These are phyloP conservation scores for Ophion ellenae DNA, from an alignment of 2,888 invertebrate genomes.

Conservation along the genomic window DNA sequence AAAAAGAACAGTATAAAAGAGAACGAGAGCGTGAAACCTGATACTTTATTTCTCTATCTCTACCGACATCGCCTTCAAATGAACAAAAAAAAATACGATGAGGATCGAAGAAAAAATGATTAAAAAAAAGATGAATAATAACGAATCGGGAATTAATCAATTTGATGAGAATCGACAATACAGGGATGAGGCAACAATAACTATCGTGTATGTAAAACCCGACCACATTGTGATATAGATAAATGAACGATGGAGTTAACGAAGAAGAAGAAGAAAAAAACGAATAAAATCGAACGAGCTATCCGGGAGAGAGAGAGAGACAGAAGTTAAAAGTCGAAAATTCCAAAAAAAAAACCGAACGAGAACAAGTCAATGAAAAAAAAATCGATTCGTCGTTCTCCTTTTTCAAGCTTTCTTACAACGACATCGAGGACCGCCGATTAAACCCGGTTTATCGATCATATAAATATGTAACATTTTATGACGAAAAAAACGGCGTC, in stretches of 20 bases:
- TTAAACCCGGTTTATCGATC: conserved; percentile 54
- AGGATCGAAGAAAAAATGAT: conserved; percentile 53
- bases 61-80: conserved; percentile 83
- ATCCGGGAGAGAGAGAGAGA: conserved; percentile 31
- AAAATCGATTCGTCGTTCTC: conserved; percentile 25
- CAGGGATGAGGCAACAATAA: conserved; percentile 84
- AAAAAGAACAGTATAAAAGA: conserved; percentile 45
- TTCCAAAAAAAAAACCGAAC: conserved; percentile 12
- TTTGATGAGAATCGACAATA: conserved; percentile 82
- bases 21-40: conserved; percentile 53
- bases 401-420: conserved; percentile 48
- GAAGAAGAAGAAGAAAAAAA: conserved; percentile 45
- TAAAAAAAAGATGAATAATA: conserved; percentile 53
- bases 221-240: conserved; percentile 71
- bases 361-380: conserved; percentile 10
- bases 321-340: conserved; percentile 26
- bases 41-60: conserved; percentile 81
- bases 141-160: conserved; percentile 69
- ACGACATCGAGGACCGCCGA: conserved; percentile 57
- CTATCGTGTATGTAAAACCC: conserved; percentile 78
- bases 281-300: conserved; percentile 52
- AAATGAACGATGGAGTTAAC: conserved; percentile 60
- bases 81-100: conserved; percentile 75
- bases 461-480: conserved; percentile 37
- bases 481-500: conserved; percentile 24